These are phyloP conservation scores for Muscicapa adusta DNA, from an alignment of 2,113 vertebrate species.

Conservation along the genomic window DNA sequence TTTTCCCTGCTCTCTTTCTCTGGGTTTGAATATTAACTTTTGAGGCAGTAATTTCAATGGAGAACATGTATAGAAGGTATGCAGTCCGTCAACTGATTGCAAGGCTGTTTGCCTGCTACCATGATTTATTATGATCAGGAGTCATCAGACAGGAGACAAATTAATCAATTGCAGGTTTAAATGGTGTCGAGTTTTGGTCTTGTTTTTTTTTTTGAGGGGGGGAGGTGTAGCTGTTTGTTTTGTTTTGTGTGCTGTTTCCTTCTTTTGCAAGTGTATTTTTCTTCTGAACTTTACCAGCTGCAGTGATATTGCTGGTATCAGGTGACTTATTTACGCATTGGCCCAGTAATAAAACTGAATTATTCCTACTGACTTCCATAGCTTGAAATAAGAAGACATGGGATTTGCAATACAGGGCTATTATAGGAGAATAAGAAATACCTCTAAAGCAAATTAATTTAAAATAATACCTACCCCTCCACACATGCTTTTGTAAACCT, in stretches of 20 bases:
- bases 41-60: not conserved
- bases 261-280: not conserved
- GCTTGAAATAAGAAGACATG: not conserved
- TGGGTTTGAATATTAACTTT: not conserved
- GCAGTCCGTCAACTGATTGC: not conserved
- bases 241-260: not conserved
- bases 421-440: not conserved
- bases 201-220: accelerated
- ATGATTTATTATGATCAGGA: not conserved
- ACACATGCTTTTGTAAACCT: not conserved
- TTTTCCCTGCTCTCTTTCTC: not conserved
- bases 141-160: not conserved
- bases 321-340: not conserved
- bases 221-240: not conserved
- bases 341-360: not conserved
- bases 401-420: not conserved
- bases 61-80: not conserved
- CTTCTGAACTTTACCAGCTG: not conserved
- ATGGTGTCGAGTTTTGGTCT: not conserved
- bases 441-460: not conserved
- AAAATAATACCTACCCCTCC: not conserved
- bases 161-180: not conserved
- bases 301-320: not conserved
- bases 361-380: not conserved
- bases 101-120: not conserved